Evolutionary conservation across 2,113 vertebrate genomes (phyloP).

Genomic region (Regulus satrapa): DNA sequence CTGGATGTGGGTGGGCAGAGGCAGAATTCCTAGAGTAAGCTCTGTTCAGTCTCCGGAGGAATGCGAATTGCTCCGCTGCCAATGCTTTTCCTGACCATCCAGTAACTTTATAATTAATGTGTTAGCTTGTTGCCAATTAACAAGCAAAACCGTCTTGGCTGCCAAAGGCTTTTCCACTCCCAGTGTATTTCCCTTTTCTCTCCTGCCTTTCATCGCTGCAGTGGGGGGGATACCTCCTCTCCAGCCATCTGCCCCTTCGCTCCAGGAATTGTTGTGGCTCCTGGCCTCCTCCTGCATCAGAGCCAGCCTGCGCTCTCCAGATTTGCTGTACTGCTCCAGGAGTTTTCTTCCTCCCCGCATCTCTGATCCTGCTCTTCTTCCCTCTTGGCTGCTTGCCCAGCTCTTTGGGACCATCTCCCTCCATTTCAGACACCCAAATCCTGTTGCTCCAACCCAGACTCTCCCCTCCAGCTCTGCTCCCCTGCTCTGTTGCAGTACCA

Average conservation of each 20-base stretch:
- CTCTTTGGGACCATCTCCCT: background rate
- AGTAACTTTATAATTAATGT: conserved; percentile 5
- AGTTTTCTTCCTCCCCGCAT: background rate
- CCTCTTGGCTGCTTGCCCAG: background rate
- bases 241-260: background rate
- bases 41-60: background rate
- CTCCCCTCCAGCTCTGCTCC: background rate
- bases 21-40: background rate
- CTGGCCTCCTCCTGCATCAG: background rate
- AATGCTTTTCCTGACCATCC: background rate
- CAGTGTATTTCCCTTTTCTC: background rate
- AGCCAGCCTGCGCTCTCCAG: background rate
- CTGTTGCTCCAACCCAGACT: background rate
- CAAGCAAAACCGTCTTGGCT: background rate
- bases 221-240: background rate
- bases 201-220: background rate
- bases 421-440: background rate
- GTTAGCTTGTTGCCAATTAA: conserved; percentile 38
- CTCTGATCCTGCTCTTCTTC: background rate
- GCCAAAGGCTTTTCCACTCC: background rate
- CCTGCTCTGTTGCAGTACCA: background rate
- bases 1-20: background rate
- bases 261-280: background rate
- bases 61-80: background rate
- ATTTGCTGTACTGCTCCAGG: accelerated